A percentile compares a stretch with the other conserved stretches of the same genome.
Evolutionary conservation across 2,113 vertebrate genomes (phyloP).

Genomic region (Centropus bengalensis): DNA sequence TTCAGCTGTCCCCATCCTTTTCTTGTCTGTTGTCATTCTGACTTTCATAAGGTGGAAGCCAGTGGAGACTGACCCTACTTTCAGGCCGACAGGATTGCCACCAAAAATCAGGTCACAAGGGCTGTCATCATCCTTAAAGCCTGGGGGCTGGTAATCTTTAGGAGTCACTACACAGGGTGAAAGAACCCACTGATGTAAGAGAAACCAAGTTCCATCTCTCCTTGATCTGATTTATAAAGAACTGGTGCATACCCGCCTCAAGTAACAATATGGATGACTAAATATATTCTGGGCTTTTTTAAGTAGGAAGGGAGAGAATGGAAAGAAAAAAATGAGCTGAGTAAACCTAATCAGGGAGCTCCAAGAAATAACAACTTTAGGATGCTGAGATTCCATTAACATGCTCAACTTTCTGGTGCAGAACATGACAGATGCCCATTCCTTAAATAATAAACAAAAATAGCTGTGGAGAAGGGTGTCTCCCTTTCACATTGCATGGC

Average conservation of each 20-base stretch:
- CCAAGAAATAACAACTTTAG: not conserved
- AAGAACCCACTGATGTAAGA: not conserved
- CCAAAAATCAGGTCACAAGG: conserved; percentile 66
- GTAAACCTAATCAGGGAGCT: not conserved
- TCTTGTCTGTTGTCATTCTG: conserved; percentile 72
- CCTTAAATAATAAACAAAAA: not conserved
- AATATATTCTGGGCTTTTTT: not conserved
- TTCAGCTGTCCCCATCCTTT: conserved; percentile 44
- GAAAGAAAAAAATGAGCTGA: not conserved
- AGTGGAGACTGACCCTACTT: conserved; percentile 73
- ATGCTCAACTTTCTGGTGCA: not conserved
- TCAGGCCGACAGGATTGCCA: conserved; percentile 72
- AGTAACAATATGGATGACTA: not conserved
- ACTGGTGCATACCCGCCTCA: not conserved
- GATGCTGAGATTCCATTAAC: not conserved
- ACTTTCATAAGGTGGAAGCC: conserved; percentile 77
- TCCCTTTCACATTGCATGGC: not conserved
- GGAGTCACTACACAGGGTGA: conserved; percentile 75
- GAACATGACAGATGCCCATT: not conserved
- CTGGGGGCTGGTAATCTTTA: conserved; percentile 78
- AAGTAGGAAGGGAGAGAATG: not conserved
- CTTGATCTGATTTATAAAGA: not conserved
- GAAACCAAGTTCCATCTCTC: not conserved
- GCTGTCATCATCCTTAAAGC: conserved; percentile 73
- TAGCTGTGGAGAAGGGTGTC: not conserved